Percentiles rank a stretch among this genome's conserved stretches.
Evolutionary conservation across 2,888 invertebrate genomes (phyloP).

Genomic region (Abrostola tripartita): DNA sequence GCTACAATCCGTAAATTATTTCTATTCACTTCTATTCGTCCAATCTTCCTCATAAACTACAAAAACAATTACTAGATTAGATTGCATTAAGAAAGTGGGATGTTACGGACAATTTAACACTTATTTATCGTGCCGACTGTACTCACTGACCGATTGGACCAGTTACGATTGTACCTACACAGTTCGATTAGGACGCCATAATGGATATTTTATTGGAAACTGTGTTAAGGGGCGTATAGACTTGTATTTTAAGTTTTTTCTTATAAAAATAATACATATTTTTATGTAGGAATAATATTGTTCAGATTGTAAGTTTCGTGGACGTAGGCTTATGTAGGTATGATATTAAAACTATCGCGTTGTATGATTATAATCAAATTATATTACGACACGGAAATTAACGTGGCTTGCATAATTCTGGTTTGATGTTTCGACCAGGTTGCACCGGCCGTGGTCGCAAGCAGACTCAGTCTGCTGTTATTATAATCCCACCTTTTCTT

Average conservation of each 20-base stretch:
- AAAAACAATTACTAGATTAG: constrained; percentile 51
- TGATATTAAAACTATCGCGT: no score
- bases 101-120: constrained; percentile 45
- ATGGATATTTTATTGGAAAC: constrained; percentile 36
- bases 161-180: constrained; percentile 31
- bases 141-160: constrained; percentile 30
- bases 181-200: constrained; percentile 38
- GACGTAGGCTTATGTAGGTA: no score
- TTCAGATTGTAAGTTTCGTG: no score
- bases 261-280: no score
- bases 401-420: no score
- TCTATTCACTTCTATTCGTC: constrained; percentile 22
- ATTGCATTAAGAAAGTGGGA: constrained; percentile 37
- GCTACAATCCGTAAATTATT: not conserved
- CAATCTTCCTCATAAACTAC: constrained; percentile 45
- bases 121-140: constrained; percentile 39
- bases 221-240: constrained; percentile 4
- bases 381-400: no score
- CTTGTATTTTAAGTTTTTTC: not conserved
- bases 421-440: no score
- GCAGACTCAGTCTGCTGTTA: no score
- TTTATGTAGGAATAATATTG: no score
- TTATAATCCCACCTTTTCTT: no score
- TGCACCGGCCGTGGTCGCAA: no score
- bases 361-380: no score